Conservation (phyloP, 2,888 invertebrate species). For the Anthrax anthrax region DNA sequence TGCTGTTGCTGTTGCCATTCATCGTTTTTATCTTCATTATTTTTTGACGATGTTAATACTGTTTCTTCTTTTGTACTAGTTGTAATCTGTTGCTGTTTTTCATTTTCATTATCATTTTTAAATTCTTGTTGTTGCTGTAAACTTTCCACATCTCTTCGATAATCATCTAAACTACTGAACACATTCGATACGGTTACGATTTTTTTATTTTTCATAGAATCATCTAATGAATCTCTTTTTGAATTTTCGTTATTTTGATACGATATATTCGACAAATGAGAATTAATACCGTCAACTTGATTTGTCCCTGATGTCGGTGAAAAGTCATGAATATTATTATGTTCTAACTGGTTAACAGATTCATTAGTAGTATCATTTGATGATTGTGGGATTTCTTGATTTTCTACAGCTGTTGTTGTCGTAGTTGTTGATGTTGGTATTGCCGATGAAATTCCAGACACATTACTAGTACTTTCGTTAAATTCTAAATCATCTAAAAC, state of each 20-base stretch:
- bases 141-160: conserved; percentile 30
- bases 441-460: not conserved
- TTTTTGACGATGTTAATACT: too few species aligned
- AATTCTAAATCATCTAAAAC: conserved; percentile 73
- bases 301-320: not conserved
- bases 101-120: not conserved
- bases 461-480: conserved; percentile 38
- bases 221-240: not conserved
- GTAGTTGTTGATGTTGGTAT: not conserved
- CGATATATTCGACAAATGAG: not conserved
- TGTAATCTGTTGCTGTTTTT: too few species aligned
- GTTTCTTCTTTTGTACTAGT: too few species aligned
- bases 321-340: too few species aligned
- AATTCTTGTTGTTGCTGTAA: conserved; percentile 14
- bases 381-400: not conserved
- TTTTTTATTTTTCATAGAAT: conserved; percentile 24
- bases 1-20: not conserved
- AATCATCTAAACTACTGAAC: conserved; percentile 48
- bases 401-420: not conserved
- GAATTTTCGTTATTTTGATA: not conserved
- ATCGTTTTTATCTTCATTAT: too few species aligned
- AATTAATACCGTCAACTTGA: not conserved
- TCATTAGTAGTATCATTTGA: not conserved
- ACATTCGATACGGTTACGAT: conserved; percentile 46
- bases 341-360: too few species aligned